phyloP scores from a whole-genome alignment of 2,888 invertebrate genomes.

The Macaria notata region DNA sequence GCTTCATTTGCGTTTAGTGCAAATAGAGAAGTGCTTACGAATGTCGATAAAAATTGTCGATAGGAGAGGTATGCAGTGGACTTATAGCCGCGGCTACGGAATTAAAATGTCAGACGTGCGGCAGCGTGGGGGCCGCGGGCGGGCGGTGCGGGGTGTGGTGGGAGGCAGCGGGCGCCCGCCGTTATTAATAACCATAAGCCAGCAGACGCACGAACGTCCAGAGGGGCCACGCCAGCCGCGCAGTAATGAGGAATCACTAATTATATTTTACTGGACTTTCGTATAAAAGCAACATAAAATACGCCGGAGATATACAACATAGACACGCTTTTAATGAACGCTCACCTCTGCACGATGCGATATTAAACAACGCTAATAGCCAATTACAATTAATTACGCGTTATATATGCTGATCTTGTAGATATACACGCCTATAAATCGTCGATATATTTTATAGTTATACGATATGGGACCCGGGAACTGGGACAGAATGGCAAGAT shows the following conservation, averaged over 20 bases:
- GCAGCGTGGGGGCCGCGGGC: slow-evolving; percentile 68
- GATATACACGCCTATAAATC: slow-evolving; percentile 14
- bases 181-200: slow-evolving; percentile 83
- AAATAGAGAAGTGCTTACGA: slow-evolving; percentile 55
- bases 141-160: slow-evolving; percentile 45
- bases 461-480: slow-evolving; percentile 38
- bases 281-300: slow-evolving; percentile 69
- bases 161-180: slow-evolving; percentile 58
- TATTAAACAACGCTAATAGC: slow-evolving; percentile 31
- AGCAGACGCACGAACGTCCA: slow-evolving; percentile 82
- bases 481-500: slow-evolving; percentile 59
- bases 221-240: slow-evolving; percentile 76
- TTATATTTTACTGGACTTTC: slow-evolving; percentile 81
- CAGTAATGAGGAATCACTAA: slow-evolving; percentile 82
- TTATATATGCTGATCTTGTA: slow-evolving; percentile 21
- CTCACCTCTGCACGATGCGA: slow-evolving; percentile 28
- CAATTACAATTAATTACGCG: slow-evolving; percentile 28
- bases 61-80: slow-evolving; percentile 60
- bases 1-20: slow-evolving; percentile 21
- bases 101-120: slow-evolving; percentile 82
- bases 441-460: slow-evolving; percentile 39
- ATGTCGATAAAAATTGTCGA: slow-evolving; percentile 73
- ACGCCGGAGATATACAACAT: slow-evolving; percentile 47
- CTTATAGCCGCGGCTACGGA: slow-evolving; percentile 71
- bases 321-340: slow-evolving; percentile 37